Evolutionary conservation across 2,888 invertebrate species (phyloP), one percentile per base, ranked within the genome.

Genomic region (Luperina testacea): DNA sequence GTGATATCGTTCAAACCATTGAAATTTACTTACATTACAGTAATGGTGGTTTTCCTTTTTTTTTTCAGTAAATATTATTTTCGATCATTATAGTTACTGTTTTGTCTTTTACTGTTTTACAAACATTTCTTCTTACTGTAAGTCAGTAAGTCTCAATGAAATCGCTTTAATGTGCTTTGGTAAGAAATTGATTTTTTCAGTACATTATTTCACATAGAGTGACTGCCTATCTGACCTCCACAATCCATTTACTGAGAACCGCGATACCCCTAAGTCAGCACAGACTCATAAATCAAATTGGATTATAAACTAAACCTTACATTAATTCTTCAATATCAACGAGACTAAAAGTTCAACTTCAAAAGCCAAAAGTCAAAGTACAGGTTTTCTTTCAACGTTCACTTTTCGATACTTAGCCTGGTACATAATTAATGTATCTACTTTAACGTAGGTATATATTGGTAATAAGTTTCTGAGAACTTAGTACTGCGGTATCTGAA

Each of bases 401-500:
- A 63, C 53, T 76, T 72, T 74, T 75, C 68, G 45, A 82, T 81
- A 77, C 77, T 85, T 61, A 81, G 64, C 63, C 7, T 17, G n/a
- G 69, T 86, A 74, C 65, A 86, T 86, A 75, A 82, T 78, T 84
- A 87, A 86, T 87, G 27, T 79, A 32, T 32, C 32, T 32, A 67
- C 79, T 84, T 76, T 65, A 27, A 80, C 71, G 72, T 72, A 74
- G 53, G 48, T 70, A 75, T 76, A 75, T 80, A 67, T 68, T 48
- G 63, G 61, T 77, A 65, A 69, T 59, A 80, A 79, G 77, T 78
- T 86, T 69, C n/a, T 53, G 15, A 73, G 57, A 87, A 82, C 80
- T 82, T 84, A 53, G 71, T 77, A 75, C 78, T 80, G 72, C n/a
- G 67, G 57, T 67, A 51, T 72, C 78, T 75, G 53, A 61, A 71